Evolutionary conservation across 1,140 invertebrate species (phyloP).

Genomic region (Cydia splendana): DNA sequence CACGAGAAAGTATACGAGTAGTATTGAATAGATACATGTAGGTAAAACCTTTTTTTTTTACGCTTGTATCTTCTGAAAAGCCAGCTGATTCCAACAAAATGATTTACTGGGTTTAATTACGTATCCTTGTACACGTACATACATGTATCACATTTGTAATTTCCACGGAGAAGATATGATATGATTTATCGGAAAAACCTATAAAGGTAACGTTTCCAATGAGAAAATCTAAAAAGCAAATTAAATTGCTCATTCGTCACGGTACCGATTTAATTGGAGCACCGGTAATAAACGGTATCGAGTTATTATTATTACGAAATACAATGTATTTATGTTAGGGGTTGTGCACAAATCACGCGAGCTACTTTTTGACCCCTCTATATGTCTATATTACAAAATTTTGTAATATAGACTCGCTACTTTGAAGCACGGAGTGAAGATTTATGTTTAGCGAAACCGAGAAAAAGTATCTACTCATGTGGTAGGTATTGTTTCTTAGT

Average conservation of each 20-base stretch:
- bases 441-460: too few species aligned
- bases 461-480: too few species aligned
- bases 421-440: too few species aligned
- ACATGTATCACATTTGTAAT: neutral
- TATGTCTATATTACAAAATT: too few species aligned
- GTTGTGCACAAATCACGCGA: too few species aligned
- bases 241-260: conserved; percentile 2
- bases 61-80: too few species aligned
- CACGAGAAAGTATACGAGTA: too few species aligned
- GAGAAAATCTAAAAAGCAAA: conserved; percentile 12
- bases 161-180: neutral
- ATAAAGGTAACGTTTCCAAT: neutral
- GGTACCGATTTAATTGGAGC: conserved; percentile 7
- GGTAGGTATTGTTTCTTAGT: too few species aligned
- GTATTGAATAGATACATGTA: too few species aligned
- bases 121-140: neutral
- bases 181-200: neutral
- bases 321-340: neutral
- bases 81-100: neutral
- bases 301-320: neutral
- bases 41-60: too few species aligned
- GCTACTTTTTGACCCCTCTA: too few species aligned
- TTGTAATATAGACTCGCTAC: too few species aligned
- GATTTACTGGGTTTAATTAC: neutral
- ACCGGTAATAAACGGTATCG: neutral